Percentiles rank a stretch among this genome's conserved stretches.
Evolutionary conservation across 2,113 vertebrate genomes (phyloP).

Genomic region (Stictonetta naevosa): DNA sequence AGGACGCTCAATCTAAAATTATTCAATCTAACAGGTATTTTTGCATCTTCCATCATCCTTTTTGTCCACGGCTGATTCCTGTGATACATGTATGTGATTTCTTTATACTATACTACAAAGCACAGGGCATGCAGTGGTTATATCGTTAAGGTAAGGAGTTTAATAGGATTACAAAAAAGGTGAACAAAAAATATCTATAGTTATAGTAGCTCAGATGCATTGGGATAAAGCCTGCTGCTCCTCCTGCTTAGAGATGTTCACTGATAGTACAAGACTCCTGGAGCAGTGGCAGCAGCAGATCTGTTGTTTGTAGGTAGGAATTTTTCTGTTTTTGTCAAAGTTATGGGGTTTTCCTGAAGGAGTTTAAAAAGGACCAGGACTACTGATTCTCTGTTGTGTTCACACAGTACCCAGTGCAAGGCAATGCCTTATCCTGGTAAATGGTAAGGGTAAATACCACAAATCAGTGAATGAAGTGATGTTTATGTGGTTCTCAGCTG

Average conservation of each 20-base stretch:
- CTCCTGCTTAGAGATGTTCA: background rate
- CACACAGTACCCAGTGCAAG: background rate
- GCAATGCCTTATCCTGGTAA: background rate
- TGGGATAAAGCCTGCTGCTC: background rate
- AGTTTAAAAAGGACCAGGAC: background rate
- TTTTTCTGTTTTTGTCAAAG: background rate
- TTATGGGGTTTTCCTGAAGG: background rate
- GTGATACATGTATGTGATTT: background rate
- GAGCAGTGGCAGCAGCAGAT: no score
- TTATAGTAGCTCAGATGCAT: background rate
- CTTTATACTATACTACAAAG: no score
- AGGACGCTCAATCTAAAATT: background rate
- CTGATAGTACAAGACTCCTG: no score
- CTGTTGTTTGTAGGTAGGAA: background rate
- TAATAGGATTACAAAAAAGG: background rate
- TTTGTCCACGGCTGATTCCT: background rate
- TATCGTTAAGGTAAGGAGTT: background rate
- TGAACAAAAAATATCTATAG: background rate
- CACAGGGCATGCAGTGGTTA: background rate
- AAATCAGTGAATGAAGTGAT: background rate
- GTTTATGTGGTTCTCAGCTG: background rate
- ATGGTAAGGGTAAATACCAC: background rate
- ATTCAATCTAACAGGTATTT: background rate
- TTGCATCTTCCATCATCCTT: background rate
- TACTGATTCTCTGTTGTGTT: background rate